A percentile compares a stretch with the other conserved stretches of the same genome.
Evolutionary conservation across 2,888 invertebrate species (phyloP).

Genomic region (Lasioglossum vierecki): DNA sequence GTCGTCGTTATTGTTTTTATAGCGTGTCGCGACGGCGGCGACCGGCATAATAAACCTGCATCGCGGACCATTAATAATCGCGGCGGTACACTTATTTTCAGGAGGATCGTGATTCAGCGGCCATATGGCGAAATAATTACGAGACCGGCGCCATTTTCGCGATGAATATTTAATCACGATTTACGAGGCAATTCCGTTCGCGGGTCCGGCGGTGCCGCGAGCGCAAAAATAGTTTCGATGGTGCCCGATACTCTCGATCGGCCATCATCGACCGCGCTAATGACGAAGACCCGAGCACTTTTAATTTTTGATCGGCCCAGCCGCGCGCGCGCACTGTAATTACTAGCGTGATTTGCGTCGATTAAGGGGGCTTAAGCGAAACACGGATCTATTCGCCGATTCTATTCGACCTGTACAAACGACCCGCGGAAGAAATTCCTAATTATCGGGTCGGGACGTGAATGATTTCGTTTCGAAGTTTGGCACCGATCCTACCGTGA

Average conservation of each 20-base stretch:
- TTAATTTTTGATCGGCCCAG: conserved; percentile 43
- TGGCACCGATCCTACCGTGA: neutral
- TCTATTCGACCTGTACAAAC: conserved; percentile 27
- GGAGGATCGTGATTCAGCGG: conserved; percentile 42
- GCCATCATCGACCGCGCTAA: neutral
- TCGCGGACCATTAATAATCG: conserved; percentile 17
- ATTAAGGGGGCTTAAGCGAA: conserved; percentile 26
- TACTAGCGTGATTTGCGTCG: conserved; percentile 25
- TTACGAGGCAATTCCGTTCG: conserved; percentile 47
- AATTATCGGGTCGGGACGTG: conserved; percentile 14
- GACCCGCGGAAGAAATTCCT: conserved; percentile 2
- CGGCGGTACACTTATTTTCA: conserved; percentile 34
- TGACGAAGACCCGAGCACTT: conserved; percentile 26
- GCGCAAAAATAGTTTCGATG: conserved; percentile 26
- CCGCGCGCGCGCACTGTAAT: conserved; percentile 8
- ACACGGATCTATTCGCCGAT: conserved; percentile 22
- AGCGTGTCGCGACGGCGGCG: neutral
- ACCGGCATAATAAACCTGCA: conserved; percentile 16
- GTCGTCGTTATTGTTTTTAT: neutral
- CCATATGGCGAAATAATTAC: conserved; percentile 41
- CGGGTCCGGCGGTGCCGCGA: neutral
- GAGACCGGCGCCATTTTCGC: conserved; percentile 36
- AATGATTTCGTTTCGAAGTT: neutral
- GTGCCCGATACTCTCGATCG: neutral
- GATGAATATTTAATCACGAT: conserved; percentile 58